Percentiles rank a stretch among this genome's conserved stretches.
Conservation (phyloP, 2,797 vertebrate species). For the Acanthurus tractus region DNA sequence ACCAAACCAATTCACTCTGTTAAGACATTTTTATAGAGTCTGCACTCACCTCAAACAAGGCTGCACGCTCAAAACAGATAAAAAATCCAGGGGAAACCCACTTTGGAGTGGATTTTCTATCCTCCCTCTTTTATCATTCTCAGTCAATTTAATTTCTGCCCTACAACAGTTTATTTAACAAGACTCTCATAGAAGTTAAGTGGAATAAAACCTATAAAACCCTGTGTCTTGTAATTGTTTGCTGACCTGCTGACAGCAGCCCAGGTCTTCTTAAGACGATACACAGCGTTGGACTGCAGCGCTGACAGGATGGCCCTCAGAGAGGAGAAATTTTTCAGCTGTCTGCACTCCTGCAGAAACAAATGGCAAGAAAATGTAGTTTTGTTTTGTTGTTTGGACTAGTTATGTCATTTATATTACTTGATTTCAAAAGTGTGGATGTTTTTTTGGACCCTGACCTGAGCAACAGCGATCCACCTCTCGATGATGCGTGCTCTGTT, state of each 20-base stretch:
- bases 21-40: not conserved
- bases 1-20: conserved; percentile 27
- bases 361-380: not conserved
- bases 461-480: conserved; percentile 90
- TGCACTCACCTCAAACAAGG: not conserved
- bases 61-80: not conserved
- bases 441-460: conserved; percentile 77
- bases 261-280: conserved; percentile 93
- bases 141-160: not conserved
- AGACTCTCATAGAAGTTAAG: not conserved
- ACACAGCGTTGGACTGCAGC: conserved; percentile 91
- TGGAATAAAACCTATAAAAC: not conserved
- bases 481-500: conserved; percentile 88
- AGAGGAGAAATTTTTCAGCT: conserved; percentile 91
- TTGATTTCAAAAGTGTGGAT: not conserved
- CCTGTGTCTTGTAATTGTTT: not conserved
- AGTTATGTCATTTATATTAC: not conserved
- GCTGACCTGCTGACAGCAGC: conserved; percentile 82
- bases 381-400: no score
- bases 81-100: not conserved
- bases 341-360: conserved; percentile 85
- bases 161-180: not conserved
- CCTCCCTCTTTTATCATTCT: not conserved
- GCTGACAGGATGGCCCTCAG: conserved; percentile 91
- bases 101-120: not conserved